Base-by-base conservation (phyloP, 2,888 invertebrate species). In the Aphodius granarius region DNA sequence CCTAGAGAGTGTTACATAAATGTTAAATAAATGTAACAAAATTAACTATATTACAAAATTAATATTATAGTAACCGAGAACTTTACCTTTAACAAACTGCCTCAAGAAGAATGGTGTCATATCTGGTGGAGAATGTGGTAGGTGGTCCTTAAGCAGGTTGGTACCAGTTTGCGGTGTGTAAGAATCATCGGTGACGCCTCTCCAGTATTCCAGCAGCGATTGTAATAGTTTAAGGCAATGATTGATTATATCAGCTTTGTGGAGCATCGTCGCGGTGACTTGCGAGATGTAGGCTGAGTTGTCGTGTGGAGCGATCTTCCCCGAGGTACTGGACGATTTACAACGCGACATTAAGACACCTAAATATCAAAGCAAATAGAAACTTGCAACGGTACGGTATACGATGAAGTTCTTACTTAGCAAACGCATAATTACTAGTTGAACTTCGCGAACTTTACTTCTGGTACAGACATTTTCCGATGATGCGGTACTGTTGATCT, bases 51-150 rank as follows among this genome's bases (percentile, higher is more conserved):
- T 17, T 74, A 23, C n/a, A n/a, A n/a, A n/a, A n/a, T n/a, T n/a
- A n/a, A n/a, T n/a, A n/a, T n/a, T n/a, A n/a, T n/a, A n/a, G n/a
- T n/a, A n/a, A n/a, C n/a, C n/a, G n/a, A n/a, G n/a, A n/a, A 73
- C 19, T 66, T 79, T 75, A 90, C 90, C 91, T 87, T 97, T 97
- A 63, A 98, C 94, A 84, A 97, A 97, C 84, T 96, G 97, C 79
- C 94, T 92, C 73, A 95, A 90, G 89, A 98, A 98, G 88, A 99
- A 96, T 9, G 98, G 98, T 5, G 96, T 95, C 94, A 98, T 97
- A 85, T 99, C 98, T 0, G 97, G 97, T 68, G 95, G 92, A 0
- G 96, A 92, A 62, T 94, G 92, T 0, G 94, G 92, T 15, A 94
- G 92, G 81, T 94, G 94, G 64, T 95, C 94, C 85, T 95, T 97